Conservation (phyloP, 2,888 invertebrate genomes). For the Tromatobia lineatoria region DNA sequence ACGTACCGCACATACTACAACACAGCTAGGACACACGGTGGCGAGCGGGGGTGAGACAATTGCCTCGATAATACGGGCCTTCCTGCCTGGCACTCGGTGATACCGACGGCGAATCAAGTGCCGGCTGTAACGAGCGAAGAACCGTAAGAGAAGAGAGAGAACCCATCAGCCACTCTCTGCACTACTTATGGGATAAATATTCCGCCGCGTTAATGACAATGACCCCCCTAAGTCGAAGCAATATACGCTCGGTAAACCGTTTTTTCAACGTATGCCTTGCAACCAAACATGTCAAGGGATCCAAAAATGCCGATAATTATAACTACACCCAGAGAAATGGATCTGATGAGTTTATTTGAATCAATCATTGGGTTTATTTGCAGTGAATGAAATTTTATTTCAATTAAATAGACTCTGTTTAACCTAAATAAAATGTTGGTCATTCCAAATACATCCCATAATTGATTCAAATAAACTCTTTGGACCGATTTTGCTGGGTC, state of each 20-base stretch:
- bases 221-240: slow-evolving; percentile 69
- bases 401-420: too few relatives aligned
- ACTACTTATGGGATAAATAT: slow-evolving; percentile 65
- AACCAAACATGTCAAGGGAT: too few relatives aligned
- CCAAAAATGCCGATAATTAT: too few relatives aligned
- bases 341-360: too few relatives aligned
- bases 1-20: slow-evolving; percentile 62
- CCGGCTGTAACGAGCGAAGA: slow-evolving; percentile 75
- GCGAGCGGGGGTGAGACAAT: slow-evolving; percentile 83
- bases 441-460: too few relatives aligned
- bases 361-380: too few relatives aligned
- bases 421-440: too few relatives aligned
- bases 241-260: neutral
- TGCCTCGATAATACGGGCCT: slow-evolving; percentile 85
- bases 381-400: too few relatives aligned
- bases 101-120: slow-evolving; percentile 84
- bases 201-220: slow-evolving; percentile 73
- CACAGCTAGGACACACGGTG: slow-evolving; percentile 46
- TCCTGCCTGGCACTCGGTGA: slow-evolving; percentile 85
- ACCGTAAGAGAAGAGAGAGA: slow-evolving; percentile 72
- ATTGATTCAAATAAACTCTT: too few relatives aligned
- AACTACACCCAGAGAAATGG: too few relatives aligned
- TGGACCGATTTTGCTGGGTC: too few relatives aligned
- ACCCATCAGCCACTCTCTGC: slow-evolving; percentile 72
- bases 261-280: neutral